These are phyloP conservation scores for Rhadina sibilatrix DNA, from an alignment of 2,113 vertebrate genomes.

Conservation along the genomic window DNA sequence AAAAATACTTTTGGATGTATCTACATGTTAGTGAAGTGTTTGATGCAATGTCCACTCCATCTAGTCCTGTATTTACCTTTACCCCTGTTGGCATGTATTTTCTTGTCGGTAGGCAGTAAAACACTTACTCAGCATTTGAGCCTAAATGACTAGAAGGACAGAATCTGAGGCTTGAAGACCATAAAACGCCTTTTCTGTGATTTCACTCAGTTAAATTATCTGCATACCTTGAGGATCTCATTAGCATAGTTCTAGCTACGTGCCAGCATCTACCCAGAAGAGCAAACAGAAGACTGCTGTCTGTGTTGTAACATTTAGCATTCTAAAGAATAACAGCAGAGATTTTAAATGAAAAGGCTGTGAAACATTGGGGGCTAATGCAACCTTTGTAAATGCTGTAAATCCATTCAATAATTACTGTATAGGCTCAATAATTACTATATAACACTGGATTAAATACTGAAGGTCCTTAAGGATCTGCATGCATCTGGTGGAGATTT, in stretches of 20 bases:
- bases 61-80: not conserved
- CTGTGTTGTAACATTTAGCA: not conserved
- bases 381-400: not conserved
- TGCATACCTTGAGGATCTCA: not conserved
- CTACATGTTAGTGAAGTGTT: not conserved
- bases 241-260: not conserved
- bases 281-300: not conserved
- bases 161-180: not conserved
- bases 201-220: not conserved
- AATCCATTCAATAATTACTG: not conserved
- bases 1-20: not conserved
- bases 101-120: not conserved
- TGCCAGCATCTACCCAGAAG: not conserved
- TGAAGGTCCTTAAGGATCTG: not conserved
- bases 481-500: not conserved
- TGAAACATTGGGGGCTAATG: not conserved
- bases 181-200: not conserved
- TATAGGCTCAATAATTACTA: not conserved
- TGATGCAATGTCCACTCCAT: not conserved
- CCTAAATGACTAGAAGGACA: not conserved
- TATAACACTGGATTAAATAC: not conserved
- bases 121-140: not conserved
- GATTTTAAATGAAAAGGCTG: not conserved
- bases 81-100: not conserved
- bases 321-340: not conserved